Evolutionary conservation across 37 sponge, comb jelly and placozoan species (phyloP).

Genomic region (Amphimedon queenslandica): DNA sequence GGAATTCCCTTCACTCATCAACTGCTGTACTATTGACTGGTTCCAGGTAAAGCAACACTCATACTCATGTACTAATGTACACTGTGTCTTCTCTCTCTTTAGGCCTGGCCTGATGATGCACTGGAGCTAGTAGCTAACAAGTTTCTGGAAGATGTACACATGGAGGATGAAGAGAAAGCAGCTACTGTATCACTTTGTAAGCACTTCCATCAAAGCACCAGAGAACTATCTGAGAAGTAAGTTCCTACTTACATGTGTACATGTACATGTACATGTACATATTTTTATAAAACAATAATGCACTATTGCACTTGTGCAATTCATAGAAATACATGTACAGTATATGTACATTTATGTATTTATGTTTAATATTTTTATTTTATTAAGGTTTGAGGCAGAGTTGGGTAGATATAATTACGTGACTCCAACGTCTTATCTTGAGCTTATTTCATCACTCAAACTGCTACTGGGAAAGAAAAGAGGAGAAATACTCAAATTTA

Average conservation of each 20-base stretch:
- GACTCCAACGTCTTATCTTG: slow-evolving; percentile 97
- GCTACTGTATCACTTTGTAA: slow-evolving; percentile 85
- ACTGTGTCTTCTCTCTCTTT: background rate
- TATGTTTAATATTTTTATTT: too few species aligned
- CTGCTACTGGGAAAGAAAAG: slow-evolving; percentile 74
- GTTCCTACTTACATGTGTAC: too few species aligned
- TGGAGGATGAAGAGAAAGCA: slow-evolving; percentile 70
- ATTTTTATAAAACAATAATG: too few species aligned
- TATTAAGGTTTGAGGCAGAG: slow-evolving; percentile 57
- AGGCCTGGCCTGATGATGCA: slow-evolving; percentile 96
- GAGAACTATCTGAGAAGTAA: slow-evolving; percentile 74
- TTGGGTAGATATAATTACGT: slow-evolving; percentile 93
- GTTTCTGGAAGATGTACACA: slow-evolving; percentile 93
- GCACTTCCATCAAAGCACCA: slow-evolving; percentile 91
- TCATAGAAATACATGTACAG: too few species aligned
- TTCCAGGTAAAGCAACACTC: too few species aligned
- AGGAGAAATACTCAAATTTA: slow-evolving; percentile 76
- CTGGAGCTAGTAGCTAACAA: slow-evolving; percentile 92
- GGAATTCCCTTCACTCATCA: too few species aligned
- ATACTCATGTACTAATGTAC: too few species aligned
- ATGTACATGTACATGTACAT: too few species aligned
- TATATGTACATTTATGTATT: too few species aligned
- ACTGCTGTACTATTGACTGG: too few species aligned
- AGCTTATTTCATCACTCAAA: slow-evolving; percentile 98
- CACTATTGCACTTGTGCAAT: too few species aligned